Evolutionary conservation across 2,113 vertebrate genomes (phyloP).

Genomic region (Tetrax tetrax): DNA sequence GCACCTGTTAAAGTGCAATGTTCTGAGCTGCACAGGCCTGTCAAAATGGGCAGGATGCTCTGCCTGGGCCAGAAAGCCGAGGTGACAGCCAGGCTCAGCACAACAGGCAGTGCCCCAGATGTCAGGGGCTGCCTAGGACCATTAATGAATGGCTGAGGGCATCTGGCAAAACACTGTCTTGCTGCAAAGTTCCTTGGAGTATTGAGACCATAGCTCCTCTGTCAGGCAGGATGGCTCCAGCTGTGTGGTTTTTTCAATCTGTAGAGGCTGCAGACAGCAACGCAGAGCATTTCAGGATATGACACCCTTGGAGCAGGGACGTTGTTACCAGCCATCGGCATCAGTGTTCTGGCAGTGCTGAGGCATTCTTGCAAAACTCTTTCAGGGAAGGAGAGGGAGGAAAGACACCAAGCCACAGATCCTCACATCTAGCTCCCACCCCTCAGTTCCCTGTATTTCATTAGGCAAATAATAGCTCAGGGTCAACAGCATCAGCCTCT

Average conservation of each 20-base stretch:
- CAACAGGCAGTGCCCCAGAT: neutral
- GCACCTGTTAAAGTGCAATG: neutral
- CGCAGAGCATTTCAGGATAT: neutral
- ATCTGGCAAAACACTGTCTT: neutral
- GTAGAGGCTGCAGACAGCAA: neutral
- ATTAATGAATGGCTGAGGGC: neutral
- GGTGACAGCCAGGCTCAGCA: neutral
- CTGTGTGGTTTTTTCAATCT: neutral
- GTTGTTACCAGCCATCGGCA: neutral
- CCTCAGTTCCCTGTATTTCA: slow-evolving; percentile 23
- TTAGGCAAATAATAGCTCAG: slow-evolving; percentile 34
- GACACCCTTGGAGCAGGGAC: neutral
- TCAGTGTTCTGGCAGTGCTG: fast-evolving
- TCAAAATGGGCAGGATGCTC: neutral
- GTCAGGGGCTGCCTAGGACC: neutral
- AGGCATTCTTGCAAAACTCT: neutral
- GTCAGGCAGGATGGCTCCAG: neutral
- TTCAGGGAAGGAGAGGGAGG: neutral
- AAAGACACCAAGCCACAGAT: neutral
- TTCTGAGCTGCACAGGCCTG: neutral
- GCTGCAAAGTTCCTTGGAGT: neutral
- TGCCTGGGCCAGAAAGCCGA: neutral
- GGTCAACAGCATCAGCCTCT: slow-evolving; percentile 40
- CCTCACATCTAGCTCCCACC: neutral
- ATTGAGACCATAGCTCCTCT: neutral